These are phyloP conservation scores for Acromyrmex charruanus DNA, from an alignment of 1,140 invertebrate species.

Conservation along the genomic window DNA sequence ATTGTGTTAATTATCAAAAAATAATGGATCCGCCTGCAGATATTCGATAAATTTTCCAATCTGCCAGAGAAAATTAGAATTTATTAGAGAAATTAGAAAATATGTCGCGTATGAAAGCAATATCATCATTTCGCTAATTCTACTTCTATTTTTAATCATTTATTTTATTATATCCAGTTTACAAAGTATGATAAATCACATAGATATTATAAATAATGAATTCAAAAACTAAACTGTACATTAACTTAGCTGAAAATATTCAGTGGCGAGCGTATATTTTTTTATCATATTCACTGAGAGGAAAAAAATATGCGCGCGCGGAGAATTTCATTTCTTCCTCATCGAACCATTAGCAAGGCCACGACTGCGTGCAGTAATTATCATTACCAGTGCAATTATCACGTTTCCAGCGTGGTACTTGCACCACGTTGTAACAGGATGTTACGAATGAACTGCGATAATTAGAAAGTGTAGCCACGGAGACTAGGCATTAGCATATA, in stretches of 20 bases:
- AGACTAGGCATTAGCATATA: neutral
- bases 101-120: neutral
- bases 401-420: constrained; percentile 14
- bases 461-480: constrained; percentile 68
- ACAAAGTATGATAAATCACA: neutral
- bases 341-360: constrained; percentile 15
- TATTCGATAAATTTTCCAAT: constrained; percentile 23
- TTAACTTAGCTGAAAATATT: neutral
- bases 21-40: constrained; percentile 30
- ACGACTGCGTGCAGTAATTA: constrained; percentile 57
- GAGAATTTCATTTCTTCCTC: constrained; percentile 16
- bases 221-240: neutral
- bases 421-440: constrained; percentile 36
- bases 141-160: neutral
- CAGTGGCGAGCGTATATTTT: neutral
- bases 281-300: neutral
- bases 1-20: constrained; percentile 44
- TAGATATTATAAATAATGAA: neutral
- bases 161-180: neutral
- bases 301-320: neutral
- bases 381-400: constrained; percentile 67
- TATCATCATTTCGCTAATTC: constrained; percentile 19
- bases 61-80: neutral
- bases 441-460: constrained; percentile 68
- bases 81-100: constrained; percentile 24